Conservation (phyloP, 2,113 vertebrate genomes). For the Poeciliopsis turrubarensis region DNA sequence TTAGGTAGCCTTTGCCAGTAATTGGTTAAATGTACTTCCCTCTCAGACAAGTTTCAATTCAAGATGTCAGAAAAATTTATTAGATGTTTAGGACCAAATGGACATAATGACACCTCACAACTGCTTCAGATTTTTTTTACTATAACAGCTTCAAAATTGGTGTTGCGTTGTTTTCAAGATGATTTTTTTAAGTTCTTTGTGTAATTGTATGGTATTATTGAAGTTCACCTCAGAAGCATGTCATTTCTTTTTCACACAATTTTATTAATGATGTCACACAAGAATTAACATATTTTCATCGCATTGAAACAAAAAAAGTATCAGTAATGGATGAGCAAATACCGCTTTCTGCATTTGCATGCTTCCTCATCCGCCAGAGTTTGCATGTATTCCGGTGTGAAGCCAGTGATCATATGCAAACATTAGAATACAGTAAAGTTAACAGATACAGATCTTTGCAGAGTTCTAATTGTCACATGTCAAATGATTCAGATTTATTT, state of each 20-base stretch:
- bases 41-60: neutral
- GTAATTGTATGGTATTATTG: neutral
- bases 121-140: too few species aligned
- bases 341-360: conserved; percentile 23
- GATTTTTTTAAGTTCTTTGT: neutral
- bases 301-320: neutral
- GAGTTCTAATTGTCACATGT: conserved; percentile 21
- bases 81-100: neutral
- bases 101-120: too few species aligned
- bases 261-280: neutral
- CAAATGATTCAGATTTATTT: conserved; percentile 62
- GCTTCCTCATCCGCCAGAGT: conserved; percentile 3
- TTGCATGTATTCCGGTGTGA: conserved; percentile 48
- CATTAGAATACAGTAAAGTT: conserved; percentile 38
- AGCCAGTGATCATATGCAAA: conserved; percentile 22
- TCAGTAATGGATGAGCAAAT: conserved; percentile 24
- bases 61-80: neutral
- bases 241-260: neutral
- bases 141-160: too few species aligned
- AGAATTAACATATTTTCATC: neutral
- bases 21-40: neutral
- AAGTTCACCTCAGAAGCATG: neutral
- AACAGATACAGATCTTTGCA: conserved; percentile 6
- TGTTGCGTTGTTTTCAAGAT: neutral
- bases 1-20: neutral